Evolutionary conservation across 2,113 vertebrate genomes (phyloP).

Genomic region (Psammodynastes pulverulentus): DNA sequence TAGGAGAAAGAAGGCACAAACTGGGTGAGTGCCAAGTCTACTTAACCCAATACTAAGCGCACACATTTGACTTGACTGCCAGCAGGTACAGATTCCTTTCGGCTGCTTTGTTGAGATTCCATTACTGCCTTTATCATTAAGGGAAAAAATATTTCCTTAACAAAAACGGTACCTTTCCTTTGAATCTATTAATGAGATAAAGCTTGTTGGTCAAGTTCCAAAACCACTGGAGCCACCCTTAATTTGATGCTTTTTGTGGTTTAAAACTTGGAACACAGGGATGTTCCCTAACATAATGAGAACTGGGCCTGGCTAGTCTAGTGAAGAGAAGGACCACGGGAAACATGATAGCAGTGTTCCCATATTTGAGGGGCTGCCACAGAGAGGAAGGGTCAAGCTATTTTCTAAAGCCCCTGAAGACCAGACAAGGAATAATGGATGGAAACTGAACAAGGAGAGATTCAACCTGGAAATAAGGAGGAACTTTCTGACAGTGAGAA

Average conservation of each 20-base stretch:
- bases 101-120: constrained; percentile 60
- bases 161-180: constrained; percentile 72
- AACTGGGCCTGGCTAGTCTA: too few species aligned
- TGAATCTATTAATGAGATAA: constrained; percentile 75
- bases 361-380: too few species aligned
- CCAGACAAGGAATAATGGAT: too few species aligned
- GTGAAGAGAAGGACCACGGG: too few species aligned
- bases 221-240: constrained; percentile 79
- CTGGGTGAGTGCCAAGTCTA: constrained; percentile 63
- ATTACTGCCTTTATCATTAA: constrained; percentile 76
- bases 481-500: too few species aligned
- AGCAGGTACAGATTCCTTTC: constrained; percentile 65
- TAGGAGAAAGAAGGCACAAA: constrained; percentile 58
- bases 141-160: constrained; percentile 65
- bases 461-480: too few species aligned
- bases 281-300: constrained; percentile 61
- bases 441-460: too few species aligned
- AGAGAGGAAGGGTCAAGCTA: too few species aligned
- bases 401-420: too few species aligned
- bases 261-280: constrained; percentile 56
- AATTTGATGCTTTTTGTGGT: constrained; percentile 71
- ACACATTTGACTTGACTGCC: constrained; percentile 62
- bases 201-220: constrained; percentile 72
- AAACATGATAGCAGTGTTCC: too few species aligned
- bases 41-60: constrained; percentile 56